Evolutionary conservation across 2,797 vertebrate species (phyloP).

Genomic region (Simalia tracyae): DNA sequence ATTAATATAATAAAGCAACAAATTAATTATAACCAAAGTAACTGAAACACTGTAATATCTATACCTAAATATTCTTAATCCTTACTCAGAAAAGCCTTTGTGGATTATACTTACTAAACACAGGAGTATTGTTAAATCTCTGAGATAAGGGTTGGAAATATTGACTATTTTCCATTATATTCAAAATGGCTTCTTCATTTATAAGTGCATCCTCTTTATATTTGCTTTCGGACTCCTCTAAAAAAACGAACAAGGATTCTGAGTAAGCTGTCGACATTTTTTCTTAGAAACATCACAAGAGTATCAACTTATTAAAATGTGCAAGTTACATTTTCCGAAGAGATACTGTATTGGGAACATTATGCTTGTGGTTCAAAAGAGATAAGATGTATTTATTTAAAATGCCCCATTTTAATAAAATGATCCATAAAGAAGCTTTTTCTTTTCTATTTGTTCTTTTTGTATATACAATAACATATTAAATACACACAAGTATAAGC

Average conservation of each 20-base stretch:
- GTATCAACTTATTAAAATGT: constrained; percentile 24
- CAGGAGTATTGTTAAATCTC: constrained; percentile 81
- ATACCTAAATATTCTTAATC: background rate
- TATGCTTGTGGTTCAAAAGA: background rate
- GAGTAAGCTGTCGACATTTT: constrained; percentile 12
- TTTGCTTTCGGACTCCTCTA: constrained; percentile 59
- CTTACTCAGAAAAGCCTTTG: background rate
- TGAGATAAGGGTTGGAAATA: constrained; percentile 88
- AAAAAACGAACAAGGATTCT: constrained; percentile 37
- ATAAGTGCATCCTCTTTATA: constrained; percentile 83
- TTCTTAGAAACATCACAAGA: background rate
- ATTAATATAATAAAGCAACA: background rate
- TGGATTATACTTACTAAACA: constrained; percentile 79
- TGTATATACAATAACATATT: background rate
- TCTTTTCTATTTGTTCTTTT: background rate
- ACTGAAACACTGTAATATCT: background rate
- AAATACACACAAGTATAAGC: background rate
- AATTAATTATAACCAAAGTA: background rate
- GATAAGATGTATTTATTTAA: background rate
- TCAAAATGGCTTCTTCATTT: constrained; percentile 95
- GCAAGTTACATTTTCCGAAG: constrained; percentile 40
- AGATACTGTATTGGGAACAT: background rate
- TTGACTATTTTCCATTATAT: constrained; percentile 93
- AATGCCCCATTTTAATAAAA: background rate
- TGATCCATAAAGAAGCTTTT: background rate